Conservation (phyloP, 2,888 invertebrate species). For the Mycogona germanica region DNA sequence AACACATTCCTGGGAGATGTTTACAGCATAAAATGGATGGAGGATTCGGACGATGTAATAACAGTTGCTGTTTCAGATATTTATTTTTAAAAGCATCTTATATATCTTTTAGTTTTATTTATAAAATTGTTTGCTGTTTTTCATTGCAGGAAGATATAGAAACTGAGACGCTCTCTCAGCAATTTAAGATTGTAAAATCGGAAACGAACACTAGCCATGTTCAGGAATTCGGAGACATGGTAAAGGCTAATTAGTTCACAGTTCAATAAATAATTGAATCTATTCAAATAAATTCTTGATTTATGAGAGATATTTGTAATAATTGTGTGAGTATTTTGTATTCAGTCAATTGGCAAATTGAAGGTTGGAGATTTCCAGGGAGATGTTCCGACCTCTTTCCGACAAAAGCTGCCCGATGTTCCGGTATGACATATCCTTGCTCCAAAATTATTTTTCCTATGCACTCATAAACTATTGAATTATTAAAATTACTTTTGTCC, state of each 20-base stretch:
- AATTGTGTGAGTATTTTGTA: no score
- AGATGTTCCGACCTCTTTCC: background rate
- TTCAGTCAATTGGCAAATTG: background rate
- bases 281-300: background rate
- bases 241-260: conserved; percentile 16
- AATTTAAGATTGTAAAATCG: conserved; percentile 40
- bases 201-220: conserved; percentile 47
- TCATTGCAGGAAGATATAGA: conserved; percentile 36
- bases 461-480: no score
- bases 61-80: conserved; percentile 6
- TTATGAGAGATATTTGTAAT: no score
- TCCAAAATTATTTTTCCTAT: no score
- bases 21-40: conserved; percentile 49
- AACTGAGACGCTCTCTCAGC: conserved; percentile 40
- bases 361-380: background rate
- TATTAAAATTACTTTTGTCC: no score
- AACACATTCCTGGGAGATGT: conserved; percentile 45
- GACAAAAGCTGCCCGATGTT: background rate
- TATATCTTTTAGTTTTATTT: background rate
- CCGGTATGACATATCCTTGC: background rate
- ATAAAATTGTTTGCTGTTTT: background rate
- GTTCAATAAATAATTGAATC: background rate
- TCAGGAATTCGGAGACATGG: conserved; percentile 42
- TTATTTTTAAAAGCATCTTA: background rate
- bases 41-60: conserved; percentile 41